phyloP scores from a whole-genome alignment of 2,797 vertebrate species.

The Bradypodion ventrale region DNA sequence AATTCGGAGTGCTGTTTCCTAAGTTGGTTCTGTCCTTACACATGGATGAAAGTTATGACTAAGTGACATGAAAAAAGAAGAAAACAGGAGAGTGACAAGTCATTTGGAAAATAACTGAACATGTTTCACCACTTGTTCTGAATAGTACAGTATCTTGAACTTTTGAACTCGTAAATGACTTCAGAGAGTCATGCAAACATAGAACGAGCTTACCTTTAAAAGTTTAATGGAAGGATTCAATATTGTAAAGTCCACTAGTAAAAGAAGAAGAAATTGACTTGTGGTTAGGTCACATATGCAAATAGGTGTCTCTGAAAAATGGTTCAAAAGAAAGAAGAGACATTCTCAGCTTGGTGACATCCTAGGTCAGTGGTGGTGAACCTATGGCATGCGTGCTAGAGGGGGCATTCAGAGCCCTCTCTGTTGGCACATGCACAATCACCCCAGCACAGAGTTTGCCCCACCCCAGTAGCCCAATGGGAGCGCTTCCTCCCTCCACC shows the following conservation, averaged over 20 bases:
- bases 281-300: neutral
- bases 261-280: neutral
- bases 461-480: too few species aligned
- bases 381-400: too few species aligned
- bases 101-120: constrained; percentile 44
- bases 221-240: neutral
- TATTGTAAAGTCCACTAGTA: neutral
- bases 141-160: constrained; percentile 22
- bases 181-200: neutral
- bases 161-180: neutral
- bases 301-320: neutral
- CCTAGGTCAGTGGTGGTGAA: too few species aligned
- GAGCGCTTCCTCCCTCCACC: too few species aligned
- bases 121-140: neutral
- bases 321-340: neutral
- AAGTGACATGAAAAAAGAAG: neutral
- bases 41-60: constrained; percentile 6
- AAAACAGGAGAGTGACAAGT: constrained; percentile 42
- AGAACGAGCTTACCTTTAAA: neutral
- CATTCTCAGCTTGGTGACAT: neutral
- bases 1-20: constrained; percentile 9
- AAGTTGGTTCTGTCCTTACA: constrained; percentile 24
- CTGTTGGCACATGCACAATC: too few species aligned
- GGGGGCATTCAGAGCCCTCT: too few species aligned
- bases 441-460: too few species aligned